A percentile compares a stretch with the other conserved stretches of the same genome.
Conservation (phyloP, 2,797 vertebrate species). For the Sebastes cheni region DNA sequence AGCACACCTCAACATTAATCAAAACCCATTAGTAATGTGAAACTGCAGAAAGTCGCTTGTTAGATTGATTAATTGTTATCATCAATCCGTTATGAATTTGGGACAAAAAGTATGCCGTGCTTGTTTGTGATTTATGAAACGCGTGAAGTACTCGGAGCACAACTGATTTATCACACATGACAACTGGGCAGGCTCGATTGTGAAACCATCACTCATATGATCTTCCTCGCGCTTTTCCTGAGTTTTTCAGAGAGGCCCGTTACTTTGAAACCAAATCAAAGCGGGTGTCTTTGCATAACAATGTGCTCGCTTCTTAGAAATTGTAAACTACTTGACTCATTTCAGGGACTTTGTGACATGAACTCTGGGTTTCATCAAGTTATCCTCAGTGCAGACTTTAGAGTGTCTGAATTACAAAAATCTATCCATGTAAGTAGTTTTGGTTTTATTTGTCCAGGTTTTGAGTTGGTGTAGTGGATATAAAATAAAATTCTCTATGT, state of each 20-base stretch:
- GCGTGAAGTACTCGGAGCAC: not conserved
- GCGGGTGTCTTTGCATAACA: not conserved
- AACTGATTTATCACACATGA: conserved; percentile 23
- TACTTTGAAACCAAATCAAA: not conserved
- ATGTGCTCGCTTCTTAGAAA: not conserved
- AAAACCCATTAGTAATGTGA: not conserved
- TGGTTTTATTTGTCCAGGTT: not conserved
- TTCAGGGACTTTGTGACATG: not conserved
- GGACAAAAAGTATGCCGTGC: not conserved
- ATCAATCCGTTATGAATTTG: conserved; percentile 10
- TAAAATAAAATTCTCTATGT: not conserved
- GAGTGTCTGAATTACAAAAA: not conserved
- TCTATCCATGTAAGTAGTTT: not conserved
- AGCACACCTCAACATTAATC: conserved; percentile 5
- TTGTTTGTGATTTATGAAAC: conserved; percentile 1
- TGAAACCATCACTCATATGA: not conserved
- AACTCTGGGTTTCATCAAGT: not conserved
- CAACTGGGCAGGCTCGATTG: not conserved
- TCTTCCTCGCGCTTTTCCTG: not conserved
- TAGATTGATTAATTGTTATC: conserved; percentile 20
- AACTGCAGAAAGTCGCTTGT: not conserved
- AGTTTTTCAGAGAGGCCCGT: not conserved
- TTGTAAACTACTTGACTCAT: not conserved
- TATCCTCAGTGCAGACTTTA: not conserved
- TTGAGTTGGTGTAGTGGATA: not conserved